A percentile compares a stretch with the other conserved stretches of the same genome.
These are phyloP conservation scores for Rhodeus uyekii DNA, from an alignment of 2,797 vertebrate species.

Conservation along the genomic window DNA sequence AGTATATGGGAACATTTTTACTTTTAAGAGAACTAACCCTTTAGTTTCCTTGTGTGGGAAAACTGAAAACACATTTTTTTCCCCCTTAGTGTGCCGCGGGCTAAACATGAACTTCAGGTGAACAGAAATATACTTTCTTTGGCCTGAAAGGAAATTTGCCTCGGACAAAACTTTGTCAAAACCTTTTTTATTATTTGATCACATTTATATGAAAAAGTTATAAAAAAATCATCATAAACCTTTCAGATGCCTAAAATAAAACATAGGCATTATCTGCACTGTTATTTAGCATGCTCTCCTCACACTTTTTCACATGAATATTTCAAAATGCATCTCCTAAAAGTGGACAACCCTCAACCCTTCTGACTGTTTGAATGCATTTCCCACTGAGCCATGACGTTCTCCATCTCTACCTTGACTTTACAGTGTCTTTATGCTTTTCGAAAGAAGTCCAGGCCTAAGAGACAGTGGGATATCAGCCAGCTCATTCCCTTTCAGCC, in stretches of 20 bases:
- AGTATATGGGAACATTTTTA: too few relatives aligned
- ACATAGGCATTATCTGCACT: background rate
- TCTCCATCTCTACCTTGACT: conserved; percentile 4
- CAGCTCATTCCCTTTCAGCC: conserved; percentile 13
- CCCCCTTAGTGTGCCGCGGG: too few relatives aligned
- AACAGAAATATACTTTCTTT: background rate
- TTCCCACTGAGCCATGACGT: conserved; percentile 19
- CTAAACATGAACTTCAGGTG: background rate
- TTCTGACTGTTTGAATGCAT: conserved; percentile 26
- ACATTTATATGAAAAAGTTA: background rate
- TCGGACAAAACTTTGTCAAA: too few relatives aligned
- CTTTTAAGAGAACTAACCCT: too few relatives aligned
- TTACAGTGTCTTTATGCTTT: conserved; percentile 18
- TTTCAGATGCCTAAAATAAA: too few relatives aligned
- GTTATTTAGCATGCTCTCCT: conserved; percentile 23
- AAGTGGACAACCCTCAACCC: background rate
- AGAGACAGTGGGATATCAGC: conserved; percentile 40
- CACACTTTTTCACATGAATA: conserved; percentile 30
- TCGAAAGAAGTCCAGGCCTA: conserved; percentile 14
- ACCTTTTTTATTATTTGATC: too few relatives aligned
- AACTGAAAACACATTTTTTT: too few relatives aligned
- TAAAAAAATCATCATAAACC: background rate
- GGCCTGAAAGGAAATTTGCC: too few relatives aligned
- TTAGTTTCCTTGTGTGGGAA: too few relatives aligned
- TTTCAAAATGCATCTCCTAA: conserved; percentile 24